phyloP scores from a whole-genome alignment of 2,888 invertebrate species.

The Hedya salicella region DNA sequence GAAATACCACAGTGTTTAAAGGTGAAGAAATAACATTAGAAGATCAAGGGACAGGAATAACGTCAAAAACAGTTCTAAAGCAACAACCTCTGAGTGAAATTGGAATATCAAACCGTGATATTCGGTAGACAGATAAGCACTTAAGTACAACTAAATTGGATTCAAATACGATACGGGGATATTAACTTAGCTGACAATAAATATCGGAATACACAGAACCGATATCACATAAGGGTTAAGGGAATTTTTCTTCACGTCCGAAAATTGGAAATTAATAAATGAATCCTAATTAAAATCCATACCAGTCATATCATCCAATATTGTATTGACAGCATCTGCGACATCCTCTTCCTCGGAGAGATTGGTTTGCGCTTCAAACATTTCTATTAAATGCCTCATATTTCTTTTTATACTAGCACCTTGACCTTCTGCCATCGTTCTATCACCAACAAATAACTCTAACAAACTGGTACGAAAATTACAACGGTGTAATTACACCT shows the following conservation, averaged over 20 bases:
- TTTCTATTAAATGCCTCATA: slow-evolving; percentile 70
- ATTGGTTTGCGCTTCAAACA: slow-evolving; percentile 69
- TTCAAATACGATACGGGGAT: background rate
- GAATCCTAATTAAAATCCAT: background rate
- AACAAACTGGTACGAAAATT: slow-evolving; percentile 8
- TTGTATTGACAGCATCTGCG: slow-evolving; percentile 51
- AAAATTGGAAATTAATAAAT: background rate
- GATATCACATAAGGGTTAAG: background rate
- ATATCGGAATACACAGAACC: background rate
- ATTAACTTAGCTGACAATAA: background rate
- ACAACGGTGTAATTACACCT: slow-evolving; percentile 10
- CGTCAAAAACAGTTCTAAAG: background rate
- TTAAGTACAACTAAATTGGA: background rate
- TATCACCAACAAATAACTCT: slow-evolving; percentile 36
- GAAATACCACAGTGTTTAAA: background rate
- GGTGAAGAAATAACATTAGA: slow-evolving; percentile 6
- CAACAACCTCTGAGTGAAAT: background rate
- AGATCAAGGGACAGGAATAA: background rate
- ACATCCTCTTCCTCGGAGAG: slow-evolving; percentile 55
- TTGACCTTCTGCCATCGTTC: slow-evolving; percentile 58
- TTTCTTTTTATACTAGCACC: slow-evolving; percentile 59
- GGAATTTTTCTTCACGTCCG: too few species aligned
- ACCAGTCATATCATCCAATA: slow-evolving; percentile 41
- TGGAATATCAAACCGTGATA: background rate
- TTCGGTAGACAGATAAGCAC: background rate